Evolutionary conservation across 2,888 invertebrate species (phyloP).

Genomic region (Sinohyriopsis cumingii): DNA sequence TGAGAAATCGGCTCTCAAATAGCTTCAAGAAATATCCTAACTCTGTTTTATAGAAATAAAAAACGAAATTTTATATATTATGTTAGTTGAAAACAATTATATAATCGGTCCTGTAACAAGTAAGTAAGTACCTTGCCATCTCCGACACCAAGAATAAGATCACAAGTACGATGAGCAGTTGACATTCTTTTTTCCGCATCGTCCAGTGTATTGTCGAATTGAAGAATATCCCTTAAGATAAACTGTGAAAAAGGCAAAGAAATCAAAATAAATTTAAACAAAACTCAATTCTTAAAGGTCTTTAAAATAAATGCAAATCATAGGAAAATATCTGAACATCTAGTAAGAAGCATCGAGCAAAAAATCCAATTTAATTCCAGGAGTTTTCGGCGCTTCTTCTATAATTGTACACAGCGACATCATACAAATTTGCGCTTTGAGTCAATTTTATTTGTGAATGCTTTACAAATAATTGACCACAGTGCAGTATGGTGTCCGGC

Average conservation of each 20-base stretch:
- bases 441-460: no score
- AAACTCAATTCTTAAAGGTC: no score
- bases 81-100: neutral
- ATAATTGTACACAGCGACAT: no score
- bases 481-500: no score
- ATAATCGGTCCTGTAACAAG: neutral
- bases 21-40: neutral
- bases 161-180: conserved; percentile 44
- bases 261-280: neutral
- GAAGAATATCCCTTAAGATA: conserved; percentile 51
- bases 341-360: no score
- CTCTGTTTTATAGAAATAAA: neutral
- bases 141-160: conserved; percentile 55
- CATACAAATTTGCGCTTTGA: no score
- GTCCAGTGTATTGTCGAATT: conserved; percentile 44
- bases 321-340: no score
- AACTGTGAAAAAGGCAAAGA: conserved; percentile 31
- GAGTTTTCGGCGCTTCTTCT: no score
- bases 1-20: no score
- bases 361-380: no score
- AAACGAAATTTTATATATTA: neutral
- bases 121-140: conserved; percentile 45
- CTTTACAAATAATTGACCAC: no score
- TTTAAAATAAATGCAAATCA: no score
- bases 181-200: conserved; percentile 40